These are phyloP conservation scores for Amia ocellicauda DNA, from an alignment of 2,113 vertebrate genomes.

Conservation along the genomic window DNA sequence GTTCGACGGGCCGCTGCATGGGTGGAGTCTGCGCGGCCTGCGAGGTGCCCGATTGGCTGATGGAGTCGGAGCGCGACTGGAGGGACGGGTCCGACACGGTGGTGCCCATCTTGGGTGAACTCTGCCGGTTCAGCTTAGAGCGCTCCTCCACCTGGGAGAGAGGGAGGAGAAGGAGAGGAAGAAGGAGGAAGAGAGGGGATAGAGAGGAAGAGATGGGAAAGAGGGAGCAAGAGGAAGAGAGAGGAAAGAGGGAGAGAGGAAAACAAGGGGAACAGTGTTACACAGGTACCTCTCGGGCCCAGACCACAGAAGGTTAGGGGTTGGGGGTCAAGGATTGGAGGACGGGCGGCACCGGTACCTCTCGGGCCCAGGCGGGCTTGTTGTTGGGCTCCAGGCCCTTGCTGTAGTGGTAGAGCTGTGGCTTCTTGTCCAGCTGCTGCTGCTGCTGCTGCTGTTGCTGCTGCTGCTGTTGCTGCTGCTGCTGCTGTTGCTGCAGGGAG, in stretches of 20 bases:
- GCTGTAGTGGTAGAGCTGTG: conserved; percentile 81
- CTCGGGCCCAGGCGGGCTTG: conserved; percentile 86
- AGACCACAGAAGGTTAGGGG: too few species aligned
- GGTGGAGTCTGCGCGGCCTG: conserved; percentile 82
- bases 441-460: conserved; percentile 46
- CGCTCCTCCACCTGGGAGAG: conserved; percentile 79
- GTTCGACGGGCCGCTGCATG: conserved; percentile 87
- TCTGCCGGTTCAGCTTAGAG: conserved; percentile 82
- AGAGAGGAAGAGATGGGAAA: neutral
- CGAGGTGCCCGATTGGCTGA: conserved; percentile 60
- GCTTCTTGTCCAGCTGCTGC: conserved; percentile 74
- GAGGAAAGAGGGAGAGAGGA: too few species aligned
- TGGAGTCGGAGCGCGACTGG: conserved; percentile 71
- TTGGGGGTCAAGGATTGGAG: neutral
- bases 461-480: conserved; percentile 45
- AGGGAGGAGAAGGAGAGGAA: neutral
- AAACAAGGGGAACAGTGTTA: too few species aligned
- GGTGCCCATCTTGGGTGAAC: conserved; percentile 79
- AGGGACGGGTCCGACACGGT: conserved; percentile 72
- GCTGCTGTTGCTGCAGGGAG: conserved; percentile 79
- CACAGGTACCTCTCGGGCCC: neutral
- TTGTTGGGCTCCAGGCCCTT: conserved; percentile 77
- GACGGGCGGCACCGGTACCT: conserved; percentile 57
- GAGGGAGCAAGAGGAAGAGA: too few species aligned
- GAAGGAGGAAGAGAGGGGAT: neutral